Conservation (phyloP, 2,113 vertebrate genomes). For the Cololabis saira region DNA sequence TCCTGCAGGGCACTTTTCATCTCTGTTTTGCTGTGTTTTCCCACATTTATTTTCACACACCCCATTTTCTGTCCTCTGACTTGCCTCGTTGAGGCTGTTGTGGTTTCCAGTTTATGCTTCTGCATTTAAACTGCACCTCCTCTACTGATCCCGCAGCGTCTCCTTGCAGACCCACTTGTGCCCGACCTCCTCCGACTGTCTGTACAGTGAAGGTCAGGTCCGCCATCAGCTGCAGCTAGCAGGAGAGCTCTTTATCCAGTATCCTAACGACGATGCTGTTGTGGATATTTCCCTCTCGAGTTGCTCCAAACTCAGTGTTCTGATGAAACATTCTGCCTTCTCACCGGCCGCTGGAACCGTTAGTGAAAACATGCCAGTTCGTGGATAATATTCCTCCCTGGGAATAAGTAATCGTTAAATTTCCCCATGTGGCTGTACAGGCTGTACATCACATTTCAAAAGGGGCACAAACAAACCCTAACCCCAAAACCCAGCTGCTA, state of each 20-base stretch:
- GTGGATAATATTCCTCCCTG: too few relatives aligned
- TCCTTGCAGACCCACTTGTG: not conserved
- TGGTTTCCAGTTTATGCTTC: slow-evolving; percentile 1
- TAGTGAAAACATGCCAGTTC: too few relatives aligned
- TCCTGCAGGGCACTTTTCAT: too few relatives aligned
- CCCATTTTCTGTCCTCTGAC: not conserved
- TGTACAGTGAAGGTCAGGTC: fast-evolving
- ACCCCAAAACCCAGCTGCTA: too few relatives aligned
- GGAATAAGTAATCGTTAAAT: too few relatives aligned
- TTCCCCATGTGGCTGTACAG: too few relatives aligned
- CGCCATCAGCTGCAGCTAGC: not conserved
- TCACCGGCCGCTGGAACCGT: too few relatives aligned
- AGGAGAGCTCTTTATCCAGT: not conserved
- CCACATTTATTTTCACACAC: not conserved
- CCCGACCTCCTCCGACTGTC: not conserved
- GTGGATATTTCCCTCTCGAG: not conserved
- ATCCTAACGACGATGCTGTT: not conserved
- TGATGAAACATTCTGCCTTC: too few relatives aligned
- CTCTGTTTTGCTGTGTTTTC: not conserved
- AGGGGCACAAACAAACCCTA: too few relatives aligned
- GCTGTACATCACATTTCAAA: not conserved
- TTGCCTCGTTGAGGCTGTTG: not conserved
- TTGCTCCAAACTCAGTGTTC: not conserved
- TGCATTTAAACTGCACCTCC: too few relatives aligned
- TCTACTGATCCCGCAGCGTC: not conserved